These are phyloP conservation scores for Leucoraja ocellata DNA, from an alignment of 2,797 vertebrate species.

Conservation along the genomic window DNA sequence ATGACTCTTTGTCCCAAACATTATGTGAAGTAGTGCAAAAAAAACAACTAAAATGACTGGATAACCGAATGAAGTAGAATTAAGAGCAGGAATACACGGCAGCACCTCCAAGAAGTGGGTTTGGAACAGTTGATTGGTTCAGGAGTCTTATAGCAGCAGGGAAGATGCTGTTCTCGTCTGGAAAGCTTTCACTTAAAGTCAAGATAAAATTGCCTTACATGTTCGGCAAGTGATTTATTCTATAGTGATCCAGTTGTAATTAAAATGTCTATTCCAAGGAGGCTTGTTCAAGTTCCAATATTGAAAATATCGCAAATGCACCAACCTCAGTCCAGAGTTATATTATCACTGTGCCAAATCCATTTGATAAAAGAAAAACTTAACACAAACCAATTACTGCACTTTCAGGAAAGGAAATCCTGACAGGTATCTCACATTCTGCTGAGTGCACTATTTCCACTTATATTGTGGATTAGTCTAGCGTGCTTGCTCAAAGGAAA, in stretches of 20 bases:
- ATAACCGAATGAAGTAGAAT: no score
- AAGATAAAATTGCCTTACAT: background rate
- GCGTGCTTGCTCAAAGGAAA: background rate
- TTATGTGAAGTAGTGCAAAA: no score
- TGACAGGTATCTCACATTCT: background rate
- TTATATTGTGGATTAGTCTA: background rate
- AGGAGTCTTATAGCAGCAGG: no score
- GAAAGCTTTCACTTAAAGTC: background rate
- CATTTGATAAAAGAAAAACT: background rate
- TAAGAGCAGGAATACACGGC: no score
- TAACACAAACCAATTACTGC: background rate
- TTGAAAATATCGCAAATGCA: background rate
- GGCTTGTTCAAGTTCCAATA: background rate
- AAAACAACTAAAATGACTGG: no score
- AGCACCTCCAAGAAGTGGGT: no score
- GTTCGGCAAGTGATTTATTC: background rate
- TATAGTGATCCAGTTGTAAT: background rate
- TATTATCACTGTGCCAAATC: background rate
- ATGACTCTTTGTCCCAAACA: no score
- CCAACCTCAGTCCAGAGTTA: background rate
- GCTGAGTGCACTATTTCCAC: background rate
- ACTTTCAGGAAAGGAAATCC: background rate
- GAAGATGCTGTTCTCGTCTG: no score
- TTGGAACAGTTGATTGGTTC: no score
- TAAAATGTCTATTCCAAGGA: background rate